phyloP scores from a whole-genome alignment of 92 coral and sea anemone species.

The Porites evermanni region DNA sequence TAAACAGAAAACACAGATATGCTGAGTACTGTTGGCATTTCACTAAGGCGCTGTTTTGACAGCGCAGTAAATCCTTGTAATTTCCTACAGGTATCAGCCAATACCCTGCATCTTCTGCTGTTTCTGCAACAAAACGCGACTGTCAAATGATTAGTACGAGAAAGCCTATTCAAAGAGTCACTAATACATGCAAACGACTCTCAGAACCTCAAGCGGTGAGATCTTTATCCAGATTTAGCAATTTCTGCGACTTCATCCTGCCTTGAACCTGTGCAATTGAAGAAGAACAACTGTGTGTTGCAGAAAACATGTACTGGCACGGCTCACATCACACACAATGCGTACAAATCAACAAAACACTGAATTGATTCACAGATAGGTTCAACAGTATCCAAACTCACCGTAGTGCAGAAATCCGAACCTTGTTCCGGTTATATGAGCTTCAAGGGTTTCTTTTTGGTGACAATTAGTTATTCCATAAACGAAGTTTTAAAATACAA shows the following conservation, averaged over 20 bases:
- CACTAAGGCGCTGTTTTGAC: too few relatives aligned
- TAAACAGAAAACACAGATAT: background rate
- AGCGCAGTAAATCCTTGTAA: background rate
- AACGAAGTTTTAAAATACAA: background rate
- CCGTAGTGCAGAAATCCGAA: background rate
- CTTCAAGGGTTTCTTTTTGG: background rate
- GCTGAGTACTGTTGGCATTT: background rate
- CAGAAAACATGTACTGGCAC: background rate
- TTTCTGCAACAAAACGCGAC: slow-evolving; percentile 1
- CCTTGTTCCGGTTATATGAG: background rate
- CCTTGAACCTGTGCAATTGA: slow-evolving; percentile 28
- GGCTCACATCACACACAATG: background rate
- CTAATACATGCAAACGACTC: background rate
- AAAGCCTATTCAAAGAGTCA: background rate
- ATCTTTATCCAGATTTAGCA: background rate
- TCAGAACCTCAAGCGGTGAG: slow-evolving; percentile 13
- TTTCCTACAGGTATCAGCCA: background rate
- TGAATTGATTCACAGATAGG: background rate
- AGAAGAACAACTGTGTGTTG: slow-evolving; percentile 25
- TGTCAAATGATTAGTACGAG: background rate
- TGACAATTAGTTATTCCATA: background rate
- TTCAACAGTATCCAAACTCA: background rate
- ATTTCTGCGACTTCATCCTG: slow-evolving; percentile 7
- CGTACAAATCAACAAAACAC: background rate
- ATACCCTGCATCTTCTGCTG: background rate